Base-by-base conservation (phyloP, 2,888 invertebrate species). In the Lithophane semibrunnea region DNA sequence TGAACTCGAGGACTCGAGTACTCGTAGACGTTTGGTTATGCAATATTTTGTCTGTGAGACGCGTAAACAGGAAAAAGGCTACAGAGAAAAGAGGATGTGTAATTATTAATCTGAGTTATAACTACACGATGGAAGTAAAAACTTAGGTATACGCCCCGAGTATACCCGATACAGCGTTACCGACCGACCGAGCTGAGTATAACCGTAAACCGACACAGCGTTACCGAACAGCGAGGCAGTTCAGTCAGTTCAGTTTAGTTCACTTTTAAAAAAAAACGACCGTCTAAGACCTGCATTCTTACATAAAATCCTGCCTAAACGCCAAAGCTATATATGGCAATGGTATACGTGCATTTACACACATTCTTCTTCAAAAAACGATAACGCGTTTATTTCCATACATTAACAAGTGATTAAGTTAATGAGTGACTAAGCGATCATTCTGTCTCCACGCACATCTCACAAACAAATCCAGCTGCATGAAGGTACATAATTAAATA, bases 371-470 rank as follows among this genome's bases (percentile, higher is more conserved):
- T 78, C 67, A 24, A 74, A 72, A 78, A 54, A 24, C 61, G 75
- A 83, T 79, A 83, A 58, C 44, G 44, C 54, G 60, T 79, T 79
- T 83, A 79, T 83, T 73, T 75, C 71, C 74, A 52, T 65, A 72
- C 64, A 69, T 79, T 83, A 82, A 64, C 52, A 29, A 72, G 71
- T 73, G 64, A 82, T 79, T 73, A 72, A 12, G 64, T 65, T 61
- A 72, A 58, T 69, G 58, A 69, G 68, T 72, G 68, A 61, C 61
- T 72, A 52, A 70, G 44, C 44, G 44, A 74, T 47, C 52, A 75
- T 29, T 64, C 54, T 29, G 56, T 68, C 42, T 56, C 58, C 78
- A 69, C 74, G 68, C 67, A 47, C 72, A 63, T 73, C 70, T 72
- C 72, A 65, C 75, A 75, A 73, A 75, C 54, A 44, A 58, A 68